Evolutionary conservation across 2,113 vertebrate genomes (phyloP).

Genomic region (Prochilodus magdalenae): DNA sequence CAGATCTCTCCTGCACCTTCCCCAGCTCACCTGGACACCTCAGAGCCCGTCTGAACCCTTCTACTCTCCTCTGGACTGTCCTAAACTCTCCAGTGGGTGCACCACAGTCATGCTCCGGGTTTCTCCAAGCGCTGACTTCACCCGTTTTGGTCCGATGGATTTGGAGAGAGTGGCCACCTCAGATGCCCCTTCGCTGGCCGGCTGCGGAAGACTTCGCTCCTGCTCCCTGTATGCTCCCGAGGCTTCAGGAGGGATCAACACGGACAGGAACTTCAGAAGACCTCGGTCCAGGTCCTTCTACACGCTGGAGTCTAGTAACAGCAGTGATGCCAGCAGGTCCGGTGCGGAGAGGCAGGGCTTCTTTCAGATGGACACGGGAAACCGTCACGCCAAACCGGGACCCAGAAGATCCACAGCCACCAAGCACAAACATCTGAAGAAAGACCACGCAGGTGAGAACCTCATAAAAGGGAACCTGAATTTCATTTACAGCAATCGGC

Average conservation of each 20-base stretch:
- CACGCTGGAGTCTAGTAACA: slow-evolving; percentile 64
- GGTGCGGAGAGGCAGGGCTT: slow-evolving; percentile 40
- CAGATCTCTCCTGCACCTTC: not conserved
- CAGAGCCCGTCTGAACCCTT: no score
- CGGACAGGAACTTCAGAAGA: slow-evolving; percentile 10
- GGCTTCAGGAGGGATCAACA: not conserved
- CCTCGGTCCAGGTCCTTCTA: slow-evolving; percentile 73
- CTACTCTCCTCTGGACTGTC: not conserved
- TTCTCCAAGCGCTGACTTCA: slow-evolving; percentile 56
- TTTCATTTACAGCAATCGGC: no score
- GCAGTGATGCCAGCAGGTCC: not conserved
- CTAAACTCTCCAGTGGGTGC: not conserved
- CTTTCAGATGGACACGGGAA: slow-evolving; percentile 15
- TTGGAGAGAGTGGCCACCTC: slow-evolving; percentile 46
- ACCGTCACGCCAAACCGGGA: not conserved
- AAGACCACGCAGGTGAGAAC: slow-evolving; percentile 66
- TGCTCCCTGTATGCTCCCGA: slow-evolving; percentile 59
- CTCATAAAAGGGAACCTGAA: no score
- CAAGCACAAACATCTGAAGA: slow-evolving; percentile 54
- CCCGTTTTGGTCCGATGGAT: slow-evolving; percentile 59
- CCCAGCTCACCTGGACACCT: no score
- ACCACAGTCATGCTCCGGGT: slow-evolving; percentile 63
- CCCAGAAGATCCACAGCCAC: slow-evolving; percentile 64
- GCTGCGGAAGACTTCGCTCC: slow-evolving; percentile 67
- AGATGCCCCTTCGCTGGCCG: slow-evolving; percentile 7